A percentile compares a stretch with the other conserved stretches of the same genome.
phyloP scores from a whole-genome alignment of 2,113 vertebrate species.

The Centropristis striata region DNA sequence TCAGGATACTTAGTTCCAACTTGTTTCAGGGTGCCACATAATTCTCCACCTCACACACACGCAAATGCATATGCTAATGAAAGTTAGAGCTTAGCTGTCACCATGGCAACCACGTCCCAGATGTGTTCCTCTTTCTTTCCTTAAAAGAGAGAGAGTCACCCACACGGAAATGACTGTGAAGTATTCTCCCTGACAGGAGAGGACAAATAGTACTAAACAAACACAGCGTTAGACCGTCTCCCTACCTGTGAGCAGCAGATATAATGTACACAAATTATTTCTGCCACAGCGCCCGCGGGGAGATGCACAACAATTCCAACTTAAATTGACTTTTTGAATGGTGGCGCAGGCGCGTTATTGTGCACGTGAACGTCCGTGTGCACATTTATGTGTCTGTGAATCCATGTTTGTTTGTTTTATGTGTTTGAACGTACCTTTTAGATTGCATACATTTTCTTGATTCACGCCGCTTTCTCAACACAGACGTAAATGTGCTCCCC shows the following conservation, averaged over 20 bases:
- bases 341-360: background rate
- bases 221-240: constrained; percentile 8
- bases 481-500: constrained; percentile 17
- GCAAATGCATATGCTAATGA: constrained; percentile 37
- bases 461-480: background rate
- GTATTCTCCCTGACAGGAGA: constrained; percentile 31
- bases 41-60: constrained; percentile 2
- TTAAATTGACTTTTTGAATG: constrained; percentile 29
- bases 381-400: constrained; percentile 17
- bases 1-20: background rate
- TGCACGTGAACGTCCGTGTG: background rate
- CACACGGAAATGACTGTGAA: constrained; percentile 11
- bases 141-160: constrained; percentile 15
- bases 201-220: constrained; percentile 40
- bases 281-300: constrained; percentile 6
- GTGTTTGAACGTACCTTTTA: constrained; percentile 24
- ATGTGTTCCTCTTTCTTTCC: background rate
- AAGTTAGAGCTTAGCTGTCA: constrained; percentile 24
- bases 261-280: constrained; percentile 40
- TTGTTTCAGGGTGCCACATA: constrained; percentile 10
- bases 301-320: constrained; percentile 25
- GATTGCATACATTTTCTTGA: constrained; percentile 14
- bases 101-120: constrained; percentile 27
- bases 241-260: constrained; percentile 40
- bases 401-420: constrained; percentile 35